Evolutionary conservation across 2,113 vertebrate species (phyloP).

Genomic region (Uria lomvia): DNA sequence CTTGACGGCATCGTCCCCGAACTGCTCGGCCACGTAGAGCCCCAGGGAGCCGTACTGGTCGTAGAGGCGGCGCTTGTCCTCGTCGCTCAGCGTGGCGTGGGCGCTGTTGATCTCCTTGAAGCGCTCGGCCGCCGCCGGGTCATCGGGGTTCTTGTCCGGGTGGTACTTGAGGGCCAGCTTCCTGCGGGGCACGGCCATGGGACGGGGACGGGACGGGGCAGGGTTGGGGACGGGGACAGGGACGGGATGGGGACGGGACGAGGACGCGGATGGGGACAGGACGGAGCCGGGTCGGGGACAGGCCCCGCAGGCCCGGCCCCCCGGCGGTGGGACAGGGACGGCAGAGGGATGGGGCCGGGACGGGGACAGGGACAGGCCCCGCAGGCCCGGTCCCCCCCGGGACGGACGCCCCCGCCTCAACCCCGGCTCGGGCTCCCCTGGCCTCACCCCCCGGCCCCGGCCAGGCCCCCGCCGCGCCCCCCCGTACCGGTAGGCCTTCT

Average conservation of each 20-base stretch:
- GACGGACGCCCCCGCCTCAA: too few relatives aligned
- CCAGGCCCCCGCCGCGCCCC: too few relatives aligned
- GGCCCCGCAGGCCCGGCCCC: too few relatives aligned
- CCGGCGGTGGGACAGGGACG: too few relatives aligned
- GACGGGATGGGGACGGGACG: neutral
- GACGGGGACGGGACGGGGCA: too few relatives aligned
- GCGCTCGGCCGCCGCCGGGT: slow-evolving; percentile 85
- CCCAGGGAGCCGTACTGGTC: slow-evolving; percentile 92
- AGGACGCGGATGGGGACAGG: too few relatives aligned
- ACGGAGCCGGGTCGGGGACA: neutral
- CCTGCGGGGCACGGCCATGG: slow-evolving; percentile 51
- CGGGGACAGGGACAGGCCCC: too few relatives aligned
- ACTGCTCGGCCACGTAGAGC: slow-evolving; percentile 90
- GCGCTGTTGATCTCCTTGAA: slow-evolving; percentile 97
- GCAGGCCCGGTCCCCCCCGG: neutral
- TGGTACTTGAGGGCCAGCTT: slow-evolving; percentile 90
- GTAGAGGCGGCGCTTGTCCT: slow-evolving; percentile 85
- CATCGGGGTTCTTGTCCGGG: slow-evolving; percentile 93
- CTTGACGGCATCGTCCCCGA: slow-evolving; percentile 89
- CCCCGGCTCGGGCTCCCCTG: too few relatives aligned
- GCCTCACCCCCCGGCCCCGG: too few relatives aligned
- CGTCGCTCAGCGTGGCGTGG: slow-evolving; percentile 85
- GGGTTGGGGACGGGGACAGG: too few relatives aligned
- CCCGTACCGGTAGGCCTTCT: slow-evolving; percentile 88
- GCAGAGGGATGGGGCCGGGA: too few relatives aligned